phyloP scores from a whole-genome alignment of 2,888 invertebrate genomes.

The Xanthia icteritia region DNA sequence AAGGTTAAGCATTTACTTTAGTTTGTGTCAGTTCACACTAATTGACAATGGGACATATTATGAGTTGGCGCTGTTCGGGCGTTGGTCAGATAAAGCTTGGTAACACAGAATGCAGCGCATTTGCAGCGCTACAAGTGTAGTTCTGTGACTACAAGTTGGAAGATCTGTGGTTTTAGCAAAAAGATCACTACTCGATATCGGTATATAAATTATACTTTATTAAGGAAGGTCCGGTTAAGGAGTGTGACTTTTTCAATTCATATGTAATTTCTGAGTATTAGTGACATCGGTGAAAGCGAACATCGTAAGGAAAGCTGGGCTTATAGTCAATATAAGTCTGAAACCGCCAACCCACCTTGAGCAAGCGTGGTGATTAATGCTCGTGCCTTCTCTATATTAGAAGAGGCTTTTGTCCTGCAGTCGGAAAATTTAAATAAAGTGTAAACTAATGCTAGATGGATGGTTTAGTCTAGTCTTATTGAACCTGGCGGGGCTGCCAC shows the following conservation, averaged over 20 bases:
- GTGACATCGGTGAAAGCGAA: neutral
- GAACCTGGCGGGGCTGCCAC: too few relatives aligned
- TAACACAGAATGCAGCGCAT: neutral
- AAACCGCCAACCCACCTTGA: neutral
- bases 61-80: conserved; percentile 4
- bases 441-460: neutral
- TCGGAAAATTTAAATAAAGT: too few relatives aligned
- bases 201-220: neutral
- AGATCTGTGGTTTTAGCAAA: neutral
- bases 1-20: conserved; percentile 37
- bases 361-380: neutral
- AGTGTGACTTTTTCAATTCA: neutral
- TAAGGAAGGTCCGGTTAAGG: too few relatives aligned
- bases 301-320: too few relatives aligned
- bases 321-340: too few relatives aligned
- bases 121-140: neutral
- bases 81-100: neutral
- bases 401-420: neutral
- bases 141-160: neutral
- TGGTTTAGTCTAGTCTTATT: neutral
- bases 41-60: conserved; percentile 36
- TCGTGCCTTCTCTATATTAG: neutral
- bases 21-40: conserved; percentile 34
- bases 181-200: too few relatives aligned
- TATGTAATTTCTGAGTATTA: neutral